phyloP scores from a whole-genome alignment of 2,113 vertebrate species.

The Toxostoma redivivum region DNA sequence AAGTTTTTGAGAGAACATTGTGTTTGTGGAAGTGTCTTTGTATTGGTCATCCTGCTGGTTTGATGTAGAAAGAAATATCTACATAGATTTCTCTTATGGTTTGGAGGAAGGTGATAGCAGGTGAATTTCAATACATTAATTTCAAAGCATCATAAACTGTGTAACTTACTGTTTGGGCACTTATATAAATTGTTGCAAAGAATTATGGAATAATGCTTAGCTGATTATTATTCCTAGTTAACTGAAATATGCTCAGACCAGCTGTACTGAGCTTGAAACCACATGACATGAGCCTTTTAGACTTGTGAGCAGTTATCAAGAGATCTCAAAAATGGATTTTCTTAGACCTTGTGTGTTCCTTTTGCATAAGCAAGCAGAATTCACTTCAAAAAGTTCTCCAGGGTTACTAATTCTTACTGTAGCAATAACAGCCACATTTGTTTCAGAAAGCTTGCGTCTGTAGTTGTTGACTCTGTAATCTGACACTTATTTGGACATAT shows the following conservation, averaged over 20 bases:
- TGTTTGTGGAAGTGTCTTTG: background rate
- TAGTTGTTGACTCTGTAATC: background rate
- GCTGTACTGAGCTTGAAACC: background rate
- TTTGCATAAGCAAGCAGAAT: background rate
- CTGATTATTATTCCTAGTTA: background rate
- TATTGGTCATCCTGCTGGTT: background rate
- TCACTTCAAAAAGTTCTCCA: background rate
- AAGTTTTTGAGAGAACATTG: background rate
- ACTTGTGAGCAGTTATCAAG: background rate
- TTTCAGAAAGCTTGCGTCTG: background rate
- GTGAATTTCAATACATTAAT: background rate
- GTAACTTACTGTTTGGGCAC: background rate
- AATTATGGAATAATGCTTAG: background rate
- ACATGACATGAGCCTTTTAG: background rate
- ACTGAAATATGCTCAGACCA: background rate
- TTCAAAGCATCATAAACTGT: background rate
- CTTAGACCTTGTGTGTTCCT: background rate
- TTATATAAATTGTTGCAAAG: background rate
- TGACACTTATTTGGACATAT: background rate
- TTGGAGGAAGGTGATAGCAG: background rate
- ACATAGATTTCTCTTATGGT: background rate
- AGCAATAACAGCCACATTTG: background rate
- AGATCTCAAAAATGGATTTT: background rate
- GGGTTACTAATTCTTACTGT: background rate
- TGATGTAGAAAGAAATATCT: background rate